A percentile compares a stretch with the other conserved stretches of the same genome.
phyloP scores from a whole-genome alignment of 64 coral and sea anemone species.

The Porites lutea region DNA sequence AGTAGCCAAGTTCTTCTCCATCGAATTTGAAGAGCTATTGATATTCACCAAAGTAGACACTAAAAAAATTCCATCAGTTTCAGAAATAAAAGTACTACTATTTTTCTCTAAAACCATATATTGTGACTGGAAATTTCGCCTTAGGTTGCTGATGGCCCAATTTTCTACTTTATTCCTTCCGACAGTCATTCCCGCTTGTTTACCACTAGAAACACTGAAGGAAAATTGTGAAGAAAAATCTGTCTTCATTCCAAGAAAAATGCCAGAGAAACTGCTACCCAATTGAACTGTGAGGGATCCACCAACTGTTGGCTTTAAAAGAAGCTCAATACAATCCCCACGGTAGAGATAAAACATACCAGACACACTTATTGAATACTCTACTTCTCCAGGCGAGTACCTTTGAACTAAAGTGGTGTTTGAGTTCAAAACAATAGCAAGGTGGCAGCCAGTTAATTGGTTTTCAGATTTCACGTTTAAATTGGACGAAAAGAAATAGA shows the following conservation, averaged over 20 bases:
- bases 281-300: not conserved
- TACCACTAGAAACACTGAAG: not conserved
- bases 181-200: not conserved
- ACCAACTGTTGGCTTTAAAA: not conserved
- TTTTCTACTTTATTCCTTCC: constrained; percentile 20
- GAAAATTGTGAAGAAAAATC: constrained; percentile 7
- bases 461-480: not conserved
- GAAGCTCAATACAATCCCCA: constrained; percentile 31
- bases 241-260: not conserved
- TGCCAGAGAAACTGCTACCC: constrained; percentile 36
- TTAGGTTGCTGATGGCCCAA: not conserved
- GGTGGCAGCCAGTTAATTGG: not conserved
- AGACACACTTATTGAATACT: not conserved
- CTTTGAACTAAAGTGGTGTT: not conserved
- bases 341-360: constrained; percentile 25
- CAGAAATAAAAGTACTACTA: not conserved
- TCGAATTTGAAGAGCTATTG: not conserved
- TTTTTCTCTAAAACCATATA: not conserved
- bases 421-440: constrained; percentile 22
- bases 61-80: not conserved
- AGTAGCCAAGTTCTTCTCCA: not conserved
- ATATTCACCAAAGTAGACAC: not conserved
- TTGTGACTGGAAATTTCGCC: not conserved
- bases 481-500: constrained; percentile 32
- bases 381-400: not conserved